These are phyloP conservation scores for Tonatia bakeri DNA, from an alignment of 2,113 vertebrate genomes.

Conservation along the genomic window DNA sequence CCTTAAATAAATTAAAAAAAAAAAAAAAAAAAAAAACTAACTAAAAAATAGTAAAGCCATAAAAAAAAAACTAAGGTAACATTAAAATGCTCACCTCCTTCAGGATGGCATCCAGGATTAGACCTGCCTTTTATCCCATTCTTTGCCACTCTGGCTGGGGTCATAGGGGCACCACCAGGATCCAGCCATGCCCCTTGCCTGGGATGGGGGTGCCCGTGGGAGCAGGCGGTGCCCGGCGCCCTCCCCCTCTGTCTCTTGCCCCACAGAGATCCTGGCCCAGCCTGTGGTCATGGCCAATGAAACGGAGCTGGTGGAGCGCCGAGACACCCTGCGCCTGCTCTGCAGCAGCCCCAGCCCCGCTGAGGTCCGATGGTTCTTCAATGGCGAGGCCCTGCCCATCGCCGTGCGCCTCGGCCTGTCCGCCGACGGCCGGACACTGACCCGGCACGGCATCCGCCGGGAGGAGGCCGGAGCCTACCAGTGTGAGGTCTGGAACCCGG, in stretches of 20 bases:
- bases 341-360: constrained; percentile 59
- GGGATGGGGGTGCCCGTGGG: not conserved
- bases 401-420: constrained; percentile 55
- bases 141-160: not conserved
- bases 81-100: not conserved
- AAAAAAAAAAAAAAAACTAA: not conserved
- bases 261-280: constrained; percentile 70
- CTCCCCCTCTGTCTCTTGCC: constrained; percentile 58
- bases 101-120: constrained; percentile 31
- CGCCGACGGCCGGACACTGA: constrained; percentile 37
- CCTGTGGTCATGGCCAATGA: constrained; percentile 53
- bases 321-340: constrained; percentile 61
- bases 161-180: not conserved
- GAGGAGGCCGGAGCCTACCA: constrained; percentile 69
- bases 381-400: constrained; percentile 45
- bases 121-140: not conserved
- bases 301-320: constrained; percentile 60
- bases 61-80: not conserved
- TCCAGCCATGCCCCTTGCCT: not conserved
- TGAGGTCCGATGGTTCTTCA: constrained; percentile 72
- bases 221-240: constrained; percentile 55
- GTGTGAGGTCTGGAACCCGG: constrained; percentile 67
- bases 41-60: not conserved
- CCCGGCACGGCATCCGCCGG: constrained; percentile 53
- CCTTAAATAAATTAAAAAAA: not conserved